Base-by-base conservation (phyloP, 2,888 invertebrate genomes). In the Epistrophe grossulariae region DNA sequence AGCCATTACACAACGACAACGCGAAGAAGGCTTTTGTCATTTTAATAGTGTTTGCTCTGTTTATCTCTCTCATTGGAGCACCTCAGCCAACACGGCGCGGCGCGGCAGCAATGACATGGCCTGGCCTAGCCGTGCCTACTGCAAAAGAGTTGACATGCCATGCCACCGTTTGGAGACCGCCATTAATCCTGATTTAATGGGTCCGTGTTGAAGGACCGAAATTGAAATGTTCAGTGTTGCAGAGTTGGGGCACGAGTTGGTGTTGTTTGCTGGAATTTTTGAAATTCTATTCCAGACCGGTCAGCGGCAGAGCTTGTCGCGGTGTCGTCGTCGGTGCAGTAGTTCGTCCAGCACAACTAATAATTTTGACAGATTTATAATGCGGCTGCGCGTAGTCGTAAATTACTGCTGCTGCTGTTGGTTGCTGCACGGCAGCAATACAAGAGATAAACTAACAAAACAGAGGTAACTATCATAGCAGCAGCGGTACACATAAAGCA, bases 341-440 rank as follows among this genome's bases (percentile, higher is more conserved):
- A 68, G 66, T 81, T 62, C 78, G 78, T 73, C 77, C 72, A 77
- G 66, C 62, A 31, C 62, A 82, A 78, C 74, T 78, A 74, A 85
- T 78, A 85, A 78, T 82, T 82, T 78, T 82, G 81, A 85, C 85
- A 85, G 78, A 85, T 85, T 85, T 85, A 85, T 78, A 82, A 78
- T 78, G 78, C 74, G 62, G 64, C 64, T 62, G 78, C 85, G 74
- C 81, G 57, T 74, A 70, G 85, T 78, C 81, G 74, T 82, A 85
- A 82, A 82, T 82, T 60, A 74, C 70, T 68, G 50, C 48, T 48
- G 19, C 35, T 66, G 50, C 11, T 48, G 38, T 7, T 11, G 48
- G 4, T 35, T 35, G 35, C 31, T 13, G 38, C 60, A 76, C 52
- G 17, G 68, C 59, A 70, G 66, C 43, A 68, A 73, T 66, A 68